Percentiles rank a stretch among this genome's conserved stretches.
These are phyloP conservation scores for Drosophila kanapiae DNA, from an alignment of 1,140 invertebrate genomes.

Conservation along the genomic window DNA sequence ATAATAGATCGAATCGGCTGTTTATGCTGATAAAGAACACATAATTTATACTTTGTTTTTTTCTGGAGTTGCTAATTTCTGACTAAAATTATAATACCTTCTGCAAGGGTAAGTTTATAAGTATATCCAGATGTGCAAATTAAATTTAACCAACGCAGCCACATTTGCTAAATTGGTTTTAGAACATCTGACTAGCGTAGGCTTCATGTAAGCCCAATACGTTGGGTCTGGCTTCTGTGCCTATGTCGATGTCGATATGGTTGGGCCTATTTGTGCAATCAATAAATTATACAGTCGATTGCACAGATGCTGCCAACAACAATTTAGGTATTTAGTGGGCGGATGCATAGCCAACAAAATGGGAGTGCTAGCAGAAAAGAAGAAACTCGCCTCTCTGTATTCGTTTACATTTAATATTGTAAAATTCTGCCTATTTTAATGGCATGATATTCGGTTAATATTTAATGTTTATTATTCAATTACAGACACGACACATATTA, in stretches of 20 bases:
- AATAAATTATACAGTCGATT: constrained; percentile 81
- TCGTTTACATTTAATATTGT: neutral
- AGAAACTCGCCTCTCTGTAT: neutral
- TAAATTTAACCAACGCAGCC: constrained; percentile 15
- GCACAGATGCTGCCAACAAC: constrained; percentile 63
- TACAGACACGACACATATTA: constrained; percentile 8
- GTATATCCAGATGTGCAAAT: neutral
- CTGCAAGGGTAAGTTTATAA: neutral
- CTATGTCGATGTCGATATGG: constrained; percentile 12
- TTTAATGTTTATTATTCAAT: constrained; percentile 45
- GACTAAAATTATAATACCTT: no score
- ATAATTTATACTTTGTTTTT: neutral
- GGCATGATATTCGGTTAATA: constrained; percentile 39
- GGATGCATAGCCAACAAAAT: constrained; percentile 16
- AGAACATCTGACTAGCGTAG: neutral
- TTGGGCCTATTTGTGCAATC: constrained; percentile 70
- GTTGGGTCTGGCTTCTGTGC: constrained; percentile 1
- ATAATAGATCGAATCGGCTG: neutral
- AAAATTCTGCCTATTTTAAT: constrained; percentile 27
- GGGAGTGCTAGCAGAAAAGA: constrained; percentile 9
- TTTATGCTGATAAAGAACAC: neutral
- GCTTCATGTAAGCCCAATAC: neutral
- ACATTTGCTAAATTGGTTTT: constrained; percentile 18
- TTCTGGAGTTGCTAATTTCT: neutral
- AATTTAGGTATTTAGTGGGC: constrained; percentile 25